phyloP scores from a whole-genome alignment of 2,113 vertebrate genomes.

The Myrmecobius fasciatus region DNA sequence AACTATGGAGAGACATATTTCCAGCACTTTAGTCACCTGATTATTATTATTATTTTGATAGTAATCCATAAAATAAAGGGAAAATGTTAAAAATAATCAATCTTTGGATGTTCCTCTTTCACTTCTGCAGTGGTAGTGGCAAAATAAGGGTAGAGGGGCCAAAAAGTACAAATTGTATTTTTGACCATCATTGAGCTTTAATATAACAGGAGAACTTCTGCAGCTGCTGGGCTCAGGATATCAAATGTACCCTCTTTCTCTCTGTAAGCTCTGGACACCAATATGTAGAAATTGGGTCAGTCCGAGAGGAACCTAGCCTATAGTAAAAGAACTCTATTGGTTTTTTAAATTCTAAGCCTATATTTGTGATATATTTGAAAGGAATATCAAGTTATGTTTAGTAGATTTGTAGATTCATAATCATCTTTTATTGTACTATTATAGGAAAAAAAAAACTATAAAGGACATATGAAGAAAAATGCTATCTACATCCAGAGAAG shows the following conservation, averaged over 20 bases:
- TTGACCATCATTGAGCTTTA: neutral
- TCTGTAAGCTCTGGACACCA: neutral
- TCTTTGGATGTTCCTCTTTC: neutral
- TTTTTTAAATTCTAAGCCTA: neutral
- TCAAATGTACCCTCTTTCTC: neutral
- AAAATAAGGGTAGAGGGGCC: no score
- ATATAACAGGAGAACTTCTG: neutral
- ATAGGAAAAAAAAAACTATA: neutral
- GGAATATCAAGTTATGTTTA: neutral
- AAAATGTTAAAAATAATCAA: neutral
- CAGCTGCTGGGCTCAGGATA: neutral
- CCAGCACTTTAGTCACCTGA: neutral
- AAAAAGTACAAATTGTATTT: neutral
- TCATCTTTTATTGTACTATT: neutral
- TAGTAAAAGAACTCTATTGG: neutral
- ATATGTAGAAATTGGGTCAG: neutral
- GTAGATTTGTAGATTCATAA: neutral
- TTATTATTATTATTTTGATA: neutral
- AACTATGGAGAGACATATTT: neutral
- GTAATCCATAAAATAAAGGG: neutral
- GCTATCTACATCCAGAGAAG: no score
- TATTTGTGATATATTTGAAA: neutral
- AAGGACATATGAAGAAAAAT: neutral
- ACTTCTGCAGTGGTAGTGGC: neutral
- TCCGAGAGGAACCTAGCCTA: neutral